Conservation (phyloP, 1,140 invertebrate species). For the Ceratina japonica region DNA sequence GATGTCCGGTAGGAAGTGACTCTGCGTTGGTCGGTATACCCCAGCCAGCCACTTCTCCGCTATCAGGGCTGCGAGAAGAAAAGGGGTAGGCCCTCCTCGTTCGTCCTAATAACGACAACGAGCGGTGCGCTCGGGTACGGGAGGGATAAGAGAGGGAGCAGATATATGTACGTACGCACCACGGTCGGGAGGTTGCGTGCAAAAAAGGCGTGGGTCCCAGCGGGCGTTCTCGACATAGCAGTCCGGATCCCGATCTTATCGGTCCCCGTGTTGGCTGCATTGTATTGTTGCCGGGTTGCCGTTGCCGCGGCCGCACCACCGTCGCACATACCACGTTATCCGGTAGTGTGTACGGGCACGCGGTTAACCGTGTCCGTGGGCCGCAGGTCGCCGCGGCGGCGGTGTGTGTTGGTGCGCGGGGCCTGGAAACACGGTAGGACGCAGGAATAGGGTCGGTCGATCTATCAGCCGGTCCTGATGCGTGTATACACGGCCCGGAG, state of each 20-base stretch:
- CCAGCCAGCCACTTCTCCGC: too few relatives aligned
- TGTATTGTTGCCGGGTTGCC: conserved; percentile 69
- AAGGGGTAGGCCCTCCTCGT: conserved; percentile 36
- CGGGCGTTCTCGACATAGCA: conserved; percentile 71
- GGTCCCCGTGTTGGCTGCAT: conserved; percentile 68
- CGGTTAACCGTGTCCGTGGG: neutral
- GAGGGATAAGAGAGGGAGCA: conserved; percentile 27
- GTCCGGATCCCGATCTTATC: conserved; percentile 74
- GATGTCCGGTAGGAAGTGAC: conserved; percentile 65
- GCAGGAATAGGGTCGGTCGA: conserved; percentile 61
- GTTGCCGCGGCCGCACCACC: conserved; percentile 53
- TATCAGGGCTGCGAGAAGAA: conserved; percentile 38
- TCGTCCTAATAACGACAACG: conserved; percentile 62
- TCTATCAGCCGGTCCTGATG: conserved; percentile 64
- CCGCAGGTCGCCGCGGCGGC: neutral
- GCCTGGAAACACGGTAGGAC: conserved; percentile 40
- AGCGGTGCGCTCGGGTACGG: conserved; percentile 1
- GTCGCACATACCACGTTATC: conserved; percentile 19
- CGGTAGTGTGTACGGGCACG: conserved; percentile 21
- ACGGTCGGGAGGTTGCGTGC: conserved; percentile 63
- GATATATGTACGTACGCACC: conserved; percentile 51
- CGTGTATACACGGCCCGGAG: conserved; percentile 55
- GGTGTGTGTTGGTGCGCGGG: neutral
- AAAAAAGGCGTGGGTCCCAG: conserved; percentile 74
- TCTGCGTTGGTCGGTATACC: conserved; percentile 16